phyloP scores from a whole-genome alignment of 2,797 vertebrate genomes.

The Macroramphosus scolopax region DNA sequence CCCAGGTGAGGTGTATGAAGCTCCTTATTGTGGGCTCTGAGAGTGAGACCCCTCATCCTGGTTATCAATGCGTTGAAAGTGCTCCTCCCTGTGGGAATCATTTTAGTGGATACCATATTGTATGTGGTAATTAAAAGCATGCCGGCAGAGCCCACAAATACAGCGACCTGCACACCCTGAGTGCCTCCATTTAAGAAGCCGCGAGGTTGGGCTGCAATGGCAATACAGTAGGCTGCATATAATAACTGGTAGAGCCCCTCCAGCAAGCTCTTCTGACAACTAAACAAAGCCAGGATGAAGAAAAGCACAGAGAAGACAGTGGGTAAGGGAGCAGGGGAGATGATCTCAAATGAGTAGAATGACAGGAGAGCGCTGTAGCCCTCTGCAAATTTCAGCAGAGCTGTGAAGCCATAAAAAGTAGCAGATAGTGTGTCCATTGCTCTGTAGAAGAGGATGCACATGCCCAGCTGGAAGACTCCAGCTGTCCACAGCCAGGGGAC shows the following conservation, averaged over 20 bases:
- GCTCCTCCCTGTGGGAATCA: conserved; percentile 70
- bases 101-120: conserved; percentile 62
- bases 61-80: conserved; percentile 66
- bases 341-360: conserved; percentile 56
- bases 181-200: conserved; percentile 81
- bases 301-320: conserved; percentile 84
- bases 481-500: conserved; percentile 89
- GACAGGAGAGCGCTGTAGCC: conserved; percentile 80
- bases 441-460: conserved; percentile 81
- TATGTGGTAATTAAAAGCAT: conserved; percentile 77
- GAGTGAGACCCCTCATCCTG: conserved; percentile 59
- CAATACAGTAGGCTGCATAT: conserved; percentile 80
- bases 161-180: conserved; percentile 81
- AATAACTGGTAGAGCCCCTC: conserved; percentile 82
- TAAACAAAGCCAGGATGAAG: conserved; percentile 77
- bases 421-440: conserved; percentile 76
- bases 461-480: conserved; percentile 78
- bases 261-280: conserved; percentile 72
- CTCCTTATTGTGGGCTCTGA: conserved; percentile 74
- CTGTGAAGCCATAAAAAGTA: conserved; percentile 81
- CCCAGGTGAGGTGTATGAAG: conserved; percentile 79
- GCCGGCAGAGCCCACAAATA: conserved; percentile 77
- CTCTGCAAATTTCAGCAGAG: conserved; percentile 80
- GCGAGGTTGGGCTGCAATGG: conserved; percentile 76
- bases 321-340: conserved; percentile 75